Base-by-base conservation (phyloP, 2,888 invertebrate species). In the Meliscaeva auricollis region DNA sequence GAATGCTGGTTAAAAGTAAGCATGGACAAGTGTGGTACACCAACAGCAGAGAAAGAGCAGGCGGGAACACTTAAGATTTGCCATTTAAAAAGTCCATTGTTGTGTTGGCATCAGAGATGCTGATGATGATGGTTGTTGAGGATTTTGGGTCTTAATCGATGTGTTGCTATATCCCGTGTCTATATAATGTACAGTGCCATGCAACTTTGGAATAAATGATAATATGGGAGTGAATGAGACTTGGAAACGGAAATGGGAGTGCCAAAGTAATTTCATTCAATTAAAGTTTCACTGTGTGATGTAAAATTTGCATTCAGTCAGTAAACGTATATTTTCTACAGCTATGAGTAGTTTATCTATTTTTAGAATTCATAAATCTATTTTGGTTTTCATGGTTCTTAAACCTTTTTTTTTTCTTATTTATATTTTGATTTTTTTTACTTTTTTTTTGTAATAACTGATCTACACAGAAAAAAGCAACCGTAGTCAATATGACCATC, bases 111-210 rank as follows among this genome's bases (percentile, higher is more conserved):
- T 52, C 9, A 32, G 41, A 38, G 38, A 62, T 46, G 38, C 13
- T 50, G 50, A 50, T 50, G 66, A 66, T 46, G 66, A 79, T 73
- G 56, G 15, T 66, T 35, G 72, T 70, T 76, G 64, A 62, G 48
- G 54, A 81, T 81, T 81, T 81, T 58, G 70, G 76, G 76, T 72
- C 70, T 76, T 66, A 70, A 76, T 81, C 64, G 81, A 76, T 69
- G 74, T 52, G 32, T 52, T 20, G 52, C 60, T 69, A 62, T 17
- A 8, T 66, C n/a, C 44, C 9, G 17, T 6, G 54, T 1, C 5
- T 32, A 15, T 32, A 54, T 9, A 22, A 15, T 73, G 32, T 20
- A 11, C 35, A 60, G 50, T 69, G 66, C 54, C 54, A 62, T 68
- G 56, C 44, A 32, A 9, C 72, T 56, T 30, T 52, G 66, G 3